phyloP scores from a whole-genome alignment of 2,888 invertebrate genomes.

The Lordiphosa andalusiaca region DNA sequence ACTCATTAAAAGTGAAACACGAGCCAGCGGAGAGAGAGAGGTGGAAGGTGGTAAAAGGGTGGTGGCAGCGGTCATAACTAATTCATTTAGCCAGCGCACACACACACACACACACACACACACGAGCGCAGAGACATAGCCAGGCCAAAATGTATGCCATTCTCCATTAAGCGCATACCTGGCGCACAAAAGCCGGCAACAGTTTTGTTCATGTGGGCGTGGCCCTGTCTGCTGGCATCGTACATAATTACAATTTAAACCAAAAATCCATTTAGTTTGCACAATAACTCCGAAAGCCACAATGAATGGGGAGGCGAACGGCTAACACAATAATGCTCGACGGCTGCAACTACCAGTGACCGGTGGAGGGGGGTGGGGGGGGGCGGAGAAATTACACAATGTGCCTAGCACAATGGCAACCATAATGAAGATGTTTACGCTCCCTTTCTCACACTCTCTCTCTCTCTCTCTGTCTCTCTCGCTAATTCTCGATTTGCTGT shows the following conservation, averaged over 20 bases:
- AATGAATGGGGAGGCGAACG: conserved; percentile 38
- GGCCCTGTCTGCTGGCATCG: conserved; percentile 33
- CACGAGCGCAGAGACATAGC: conserved; percentile 5
- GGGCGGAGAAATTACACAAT: conserved; percentile 1
- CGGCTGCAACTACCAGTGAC: conserved; percentile 23
- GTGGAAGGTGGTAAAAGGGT: not conserved
- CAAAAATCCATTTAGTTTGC: conserved; percentile 75
- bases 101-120: conserved; percentile 18
- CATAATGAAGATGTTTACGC: conserved; percentile 26
- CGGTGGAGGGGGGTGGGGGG: not conserved
- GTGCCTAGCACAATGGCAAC: conserved; percentile 21
- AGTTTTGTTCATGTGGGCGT: conserved; percentile 22
- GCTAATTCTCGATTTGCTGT: too few relatives aligned
- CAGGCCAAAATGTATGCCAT: conserved; percentile 9
- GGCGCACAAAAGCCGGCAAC: conserved; percentile 50
- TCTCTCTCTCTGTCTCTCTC: not conserved
- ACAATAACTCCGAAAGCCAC: conserved; percentile 66
- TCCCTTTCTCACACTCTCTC: not conserved
- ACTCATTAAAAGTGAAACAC: conserved; percentile 71
- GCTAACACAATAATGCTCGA: conserved; percentile 65
- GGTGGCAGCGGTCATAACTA: conserved; percentile 58
- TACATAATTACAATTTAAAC: conserved; percentile 76
- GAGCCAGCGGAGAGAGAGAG: conserved; percentile 24
- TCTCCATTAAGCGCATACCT: conserved; percentile 30
- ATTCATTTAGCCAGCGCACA: conserved; percentile 65